Conservation (phyloP, 2,113 vertebrate genomes). For the Pterocles gutturalis region DNA sequence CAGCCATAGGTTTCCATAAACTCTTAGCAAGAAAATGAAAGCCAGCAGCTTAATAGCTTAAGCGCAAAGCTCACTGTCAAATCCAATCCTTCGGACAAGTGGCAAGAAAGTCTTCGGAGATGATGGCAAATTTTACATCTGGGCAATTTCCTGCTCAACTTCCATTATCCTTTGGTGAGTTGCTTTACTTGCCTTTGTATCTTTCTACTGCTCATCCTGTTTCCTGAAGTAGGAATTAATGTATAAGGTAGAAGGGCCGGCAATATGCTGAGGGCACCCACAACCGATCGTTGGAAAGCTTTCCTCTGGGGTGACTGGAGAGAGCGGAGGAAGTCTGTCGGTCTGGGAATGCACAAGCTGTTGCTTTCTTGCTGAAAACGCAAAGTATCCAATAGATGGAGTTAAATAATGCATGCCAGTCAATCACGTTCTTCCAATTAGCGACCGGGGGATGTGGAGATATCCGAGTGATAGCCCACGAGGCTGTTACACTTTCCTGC, state of each 20-base stretch:
- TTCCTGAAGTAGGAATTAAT: neutral
- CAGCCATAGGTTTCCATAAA: neutral
- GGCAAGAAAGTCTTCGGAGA: neutral
- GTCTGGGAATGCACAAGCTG: rapidly evolving
- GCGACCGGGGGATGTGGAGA: neutral
- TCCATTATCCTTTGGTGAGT: neutral
- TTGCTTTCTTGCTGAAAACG: neutral
- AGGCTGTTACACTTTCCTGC: too few species aligned
- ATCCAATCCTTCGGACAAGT: neutral
- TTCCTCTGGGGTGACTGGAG: rapidly evolving
- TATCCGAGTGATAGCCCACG: rapidly evolving
- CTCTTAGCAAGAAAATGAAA: neutral
- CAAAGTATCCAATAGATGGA: too few species aligned
- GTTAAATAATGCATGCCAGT: neutral
- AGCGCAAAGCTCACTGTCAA: neutral
- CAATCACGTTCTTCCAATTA: neutral
- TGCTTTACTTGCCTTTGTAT: neutral
- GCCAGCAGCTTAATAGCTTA: neutral
- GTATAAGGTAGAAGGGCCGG: neutral
- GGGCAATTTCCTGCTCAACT: neutral
- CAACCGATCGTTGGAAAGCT: neutral
- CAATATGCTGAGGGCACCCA: rapidly evolving
- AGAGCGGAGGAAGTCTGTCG: neutral
- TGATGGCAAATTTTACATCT: neutral
- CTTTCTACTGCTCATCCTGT: neutral